phyloP scores from a whole-genome alignment of 2,113 vertebrate genomes.

The Murina feae region DNA sequence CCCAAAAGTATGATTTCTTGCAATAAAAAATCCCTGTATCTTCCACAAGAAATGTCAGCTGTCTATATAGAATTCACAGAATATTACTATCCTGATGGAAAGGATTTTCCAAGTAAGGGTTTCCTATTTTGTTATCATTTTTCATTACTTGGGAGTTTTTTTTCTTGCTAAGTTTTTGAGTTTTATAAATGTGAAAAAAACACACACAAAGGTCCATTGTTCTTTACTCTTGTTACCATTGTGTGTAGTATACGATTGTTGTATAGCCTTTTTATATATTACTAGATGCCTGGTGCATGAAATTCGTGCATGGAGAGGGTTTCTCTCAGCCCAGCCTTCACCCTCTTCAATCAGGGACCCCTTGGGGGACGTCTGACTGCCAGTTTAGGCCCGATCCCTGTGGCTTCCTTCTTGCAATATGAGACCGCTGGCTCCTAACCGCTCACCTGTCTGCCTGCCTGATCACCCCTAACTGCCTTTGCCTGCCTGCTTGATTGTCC shows the following conservation, averaged over 20 bases:
- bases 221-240: not conserved
- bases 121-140: constrained; percentile 30
- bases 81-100: constrained; percentile 98
- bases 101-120: constrained; percentile 93
- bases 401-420: no score
- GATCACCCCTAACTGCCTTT: no score
- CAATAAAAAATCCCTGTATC: constrained; percentile 97
- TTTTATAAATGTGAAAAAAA: constrained; percentile 1
- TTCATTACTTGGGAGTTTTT: not conserved
- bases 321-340: no score
- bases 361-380: no score
- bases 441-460: no score
- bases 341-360: no score
- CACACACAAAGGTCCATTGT: not conserved
- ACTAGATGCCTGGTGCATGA: no score
- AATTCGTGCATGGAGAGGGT: no score
- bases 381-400: no score
- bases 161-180: not conserved
- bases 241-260: not conserved
- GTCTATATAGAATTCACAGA: constrained; percentile 97
- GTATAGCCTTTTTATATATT: not conserved
- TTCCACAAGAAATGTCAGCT: constrained; percentile 97
- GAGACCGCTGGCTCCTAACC: no score
- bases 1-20: constrained; percentile 97
- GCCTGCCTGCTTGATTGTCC: no score